phyloP scores from a whole-genome alignment of 1,140 invertebrate genomes.

The Thaumetopoea pityocampa region DNA sequence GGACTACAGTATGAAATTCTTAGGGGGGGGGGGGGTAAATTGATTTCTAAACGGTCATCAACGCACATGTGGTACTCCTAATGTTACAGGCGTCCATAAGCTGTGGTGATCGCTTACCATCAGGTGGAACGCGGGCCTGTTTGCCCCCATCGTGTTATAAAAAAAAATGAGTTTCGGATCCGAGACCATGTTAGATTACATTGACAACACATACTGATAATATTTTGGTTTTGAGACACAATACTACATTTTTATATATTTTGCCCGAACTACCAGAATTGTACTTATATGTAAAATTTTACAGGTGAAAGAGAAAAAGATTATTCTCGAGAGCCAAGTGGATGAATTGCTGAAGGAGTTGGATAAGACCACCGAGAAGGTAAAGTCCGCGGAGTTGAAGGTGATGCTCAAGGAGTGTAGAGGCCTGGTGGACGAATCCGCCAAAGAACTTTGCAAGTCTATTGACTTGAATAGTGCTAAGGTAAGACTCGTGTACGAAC shows the following conservation, averaged over 20 bases:
- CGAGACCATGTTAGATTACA: no score
- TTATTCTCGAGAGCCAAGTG: conserved; percentile 21
- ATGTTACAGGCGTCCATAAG: no score
- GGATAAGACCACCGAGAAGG: conserved; percentile 21
- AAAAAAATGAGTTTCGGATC: no score
- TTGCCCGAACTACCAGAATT: background rate
- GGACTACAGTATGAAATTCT: no score
- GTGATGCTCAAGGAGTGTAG: conserved; percentile 9
- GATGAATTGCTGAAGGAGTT: conserved; percentile 30
- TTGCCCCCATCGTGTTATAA: no score
- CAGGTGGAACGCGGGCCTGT: no score
- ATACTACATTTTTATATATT: background rate
- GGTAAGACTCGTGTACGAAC: conserved; percentile 10
- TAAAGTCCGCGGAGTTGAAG: conserved; percentile 23
- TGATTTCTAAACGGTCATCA: no score
- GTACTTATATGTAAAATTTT: background rate
- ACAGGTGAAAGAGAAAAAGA: conserved; percentile 35
- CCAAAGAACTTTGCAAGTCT: background rate
- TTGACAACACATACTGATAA: no score
- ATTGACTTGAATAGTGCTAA: conserved; percentile 2
- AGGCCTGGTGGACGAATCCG: conserved; percentile 1
- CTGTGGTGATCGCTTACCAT: no score
- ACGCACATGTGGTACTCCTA: no score
- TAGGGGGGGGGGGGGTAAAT: no score
- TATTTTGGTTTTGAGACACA: background rate